Percentiles rank a stretch among this genome's conserved stretches.
Conservation (phyloP, 1,140 invertebrate genomes). For the Drosophila takahashii region DNA sequence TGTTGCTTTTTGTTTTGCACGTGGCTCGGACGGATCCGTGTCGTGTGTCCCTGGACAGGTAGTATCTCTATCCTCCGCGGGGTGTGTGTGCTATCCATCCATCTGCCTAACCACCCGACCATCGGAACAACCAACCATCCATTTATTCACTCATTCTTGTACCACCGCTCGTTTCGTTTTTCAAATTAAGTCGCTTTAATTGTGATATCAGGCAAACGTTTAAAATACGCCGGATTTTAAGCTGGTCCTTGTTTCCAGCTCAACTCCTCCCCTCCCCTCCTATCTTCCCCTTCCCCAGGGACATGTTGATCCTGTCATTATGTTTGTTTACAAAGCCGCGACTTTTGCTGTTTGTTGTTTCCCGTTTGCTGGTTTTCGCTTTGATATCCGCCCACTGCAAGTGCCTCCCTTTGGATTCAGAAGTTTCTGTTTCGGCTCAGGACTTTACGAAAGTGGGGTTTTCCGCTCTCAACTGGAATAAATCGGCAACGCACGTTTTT, state of each 20-base stretch:
- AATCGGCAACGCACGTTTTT: slow-evolving; percentile 33
- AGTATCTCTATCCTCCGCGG: slow-evolving; percentile 48
- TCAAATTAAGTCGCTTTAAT: slow-evolving; percentile 84
- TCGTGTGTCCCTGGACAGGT: slow-evolving; percentile 59
- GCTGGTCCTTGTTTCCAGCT: slow-evolving; percentile 35
- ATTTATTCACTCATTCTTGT: slow-evolving; percentile 6
- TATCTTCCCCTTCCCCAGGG: not conserved
- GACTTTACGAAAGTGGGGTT: slow-evolving; percentile 1
- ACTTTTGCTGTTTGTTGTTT: slow-evolving; percentile 74
- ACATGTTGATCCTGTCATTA: slow-evolving; percentile 79
- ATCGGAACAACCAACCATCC: not conserved
- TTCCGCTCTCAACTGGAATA: slow-evolving; percentile 9
- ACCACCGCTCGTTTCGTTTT: slow-evolving; percentile 64
- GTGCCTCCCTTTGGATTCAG: slow-evolving; percentile 16
- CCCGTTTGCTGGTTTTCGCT: slow-evolving; percentile 64
- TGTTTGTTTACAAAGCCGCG: slow-evolving; percentile 77
- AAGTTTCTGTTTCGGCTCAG: slow-evolving; percentile 29
- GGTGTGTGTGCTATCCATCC: slow-evolving; percentile 48
- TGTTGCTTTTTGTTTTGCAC: slow-evolving; percentile 64
- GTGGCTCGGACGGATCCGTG: slow-evolving; percentile 54
- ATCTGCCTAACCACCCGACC: slow-evolving; percentile 19
- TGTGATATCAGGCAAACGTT: slow-evolving; percentile 82
- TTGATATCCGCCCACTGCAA: slow-evolving; percentile 52
- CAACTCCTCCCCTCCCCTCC: not conserved
- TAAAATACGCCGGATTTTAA: slow-evolving; percentile 70